Base-by-base conservation (phyloP, 2,113 vertebrate species). In the Seriola aureovittata region DNA sequence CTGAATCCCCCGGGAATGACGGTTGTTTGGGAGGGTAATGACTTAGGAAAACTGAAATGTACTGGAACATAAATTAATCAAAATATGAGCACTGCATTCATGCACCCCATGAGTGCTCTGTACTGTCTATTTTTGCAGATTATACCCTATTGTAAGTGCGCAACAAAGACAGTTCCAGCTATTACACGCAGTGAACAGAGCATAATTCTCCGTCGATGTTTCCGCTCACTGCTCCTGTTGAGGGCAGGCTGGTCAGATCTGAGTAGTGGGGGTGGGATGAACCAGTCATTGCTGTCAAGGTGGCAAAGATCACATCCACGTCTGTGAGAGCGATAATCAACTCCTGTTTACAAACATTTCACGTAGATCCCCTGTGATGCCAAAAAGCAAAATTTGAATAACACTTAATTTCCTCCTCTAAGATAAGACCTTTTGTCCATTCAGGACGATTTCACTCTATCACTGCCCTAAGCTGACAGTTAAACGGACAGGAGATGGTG, bases 31-130 rank as follows among this genome's bases (percentile, higher is more conserved):
- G 82, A 89, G 85, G 90, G 80, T 89, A 91, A 90, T 88, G 90
- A 88, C 85, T 81, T 87, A 76, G 77, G 65, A 85, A 78, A 85
- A 80, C 88, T 83, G 85, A 91, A 92, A 91, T 89, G 88, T 88
- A 86, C 83, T 69, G 84, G 90, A 89, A 91, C 90, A 75, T 77
- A 78, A 89, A 91, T 90, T 85, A 87, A 90, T 92, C 89, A 91
- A 73, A 91, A 87, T 82, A 60, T 29, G 60, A 78, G 63, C 48
- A 34, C 54, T 69, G 81, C 48, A 34, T 78, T 64, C 76, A 60
- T 4, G 44, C 74, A 48, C 60, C 40, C 77, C 13, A 29, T 16
- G 8, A 74, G 34, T 19, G 48, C 72, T 81, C 42, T 29, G 44
- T 14, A 38, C 25, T 1, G 7, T 80, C 66, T 71, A 32, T 85